phyloP scores from a whole-genome alignment of 2,888 invertebrate genomes.

The Torymus auratus region DNA sequence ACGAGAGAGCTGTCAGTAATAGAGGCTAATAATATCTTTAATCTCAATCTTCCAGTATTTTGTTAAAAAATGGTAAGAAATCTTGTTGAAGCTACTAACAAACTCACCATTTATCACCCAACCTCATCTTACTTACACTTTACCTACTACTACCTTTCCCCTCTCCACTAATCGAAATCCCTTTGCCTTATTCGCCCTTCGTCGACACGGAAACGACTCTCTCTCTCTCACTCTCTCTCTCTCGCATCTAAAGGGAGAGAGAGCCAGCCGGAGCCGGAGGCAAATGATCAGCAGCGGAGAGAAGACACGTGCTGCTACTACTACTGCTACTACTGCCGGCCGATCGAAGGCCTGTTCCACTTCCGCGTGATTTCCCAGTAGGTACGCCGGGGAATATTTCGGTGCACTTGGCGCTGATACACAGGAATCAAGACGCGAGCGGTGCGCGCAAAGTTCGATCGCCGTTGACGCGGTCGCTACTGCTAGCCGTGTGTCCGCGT shows the following conservation, averaged over 20 bases:
- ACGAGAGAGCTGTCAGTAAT: no score
- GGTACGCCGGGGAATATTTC: constrained; percentile 43
- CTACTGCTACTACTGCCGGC: background rate
- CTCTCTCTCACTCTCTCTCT: background rate
- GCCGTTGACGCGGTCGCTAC: constrained; percentile 6
- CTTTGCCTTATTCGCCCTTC: background rate
- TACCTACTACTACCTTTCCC: no score
- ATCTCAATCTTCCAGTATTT: no score
- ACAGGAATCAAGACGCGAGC: background rate
- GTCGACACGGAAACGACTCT: constrained; percentile 15
- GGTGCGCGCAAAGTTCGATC: constrained; percentile 26
- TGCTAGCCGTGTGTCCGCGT: background rate
- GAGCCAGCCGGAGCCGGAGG: background rate
- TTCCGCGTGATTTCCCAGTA: constrained; percentile 54
- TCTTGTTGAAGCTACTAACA: no score
- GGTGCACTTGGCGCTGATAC: background rate
- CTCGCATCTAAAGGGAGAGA: background rate
- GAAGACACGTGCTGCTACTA: constrained; percentile 36
- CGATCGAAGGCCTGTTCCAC: constrained; percentile 50
- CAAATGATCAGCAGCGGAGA: constrained; percentile 20
- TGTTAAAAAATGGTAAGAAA: no score
- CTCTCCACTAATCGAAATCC: constrained; percentile 30
- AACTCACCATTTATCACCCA: no score
- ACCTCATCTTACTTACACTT: no score
- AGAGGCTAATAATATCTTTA: no score